Percentiles rank a stretch among this genome's conserved stretches.
phyloP scores from a whole-genome alignment of 2,113 vertebrate species.

The Oenanthe melanoleuca region DNA sequence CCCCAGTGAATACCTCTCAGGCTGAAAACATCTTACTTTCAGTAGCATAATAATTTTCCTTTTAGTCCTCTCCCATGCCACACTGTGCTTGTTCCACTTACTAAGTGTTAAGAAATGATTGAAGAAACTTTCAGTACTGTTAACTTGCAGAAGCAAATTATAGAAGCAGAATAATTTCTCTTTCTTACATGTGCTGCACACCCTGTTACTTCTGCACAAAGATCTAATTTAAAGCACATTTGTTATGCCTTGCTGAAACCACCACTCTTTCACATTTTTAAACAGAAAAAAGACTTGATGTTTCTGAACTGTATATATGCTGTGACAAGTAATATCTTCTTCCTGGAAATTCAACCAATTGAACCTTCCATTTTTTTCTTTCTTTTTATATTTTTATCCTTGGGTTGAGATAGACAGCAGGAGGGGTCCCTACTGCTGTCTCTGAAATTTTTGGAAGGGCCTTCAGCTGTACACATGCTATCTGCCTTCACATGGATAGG shows the following conservation, averaged over 20 bases:
- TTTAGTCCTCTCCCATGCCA: not conserved
- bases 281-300: not conserved
- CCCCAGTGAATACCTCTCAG: not conserved
- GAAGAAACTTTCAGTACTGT: not conserved
- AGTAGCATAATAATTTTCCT: not conserved
- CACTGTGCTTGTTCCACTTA: not conserved
- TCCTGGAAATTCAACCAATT: not conserved
- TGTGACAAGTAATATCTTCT: not conserved
- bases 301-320: not conserved
- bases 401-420: not conserved
- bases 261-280: not conserved
- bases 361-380: not conserved
- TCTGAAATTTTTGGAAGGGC: not conserved
- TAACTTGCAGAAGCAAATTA: slow-evolving; percentile 6
- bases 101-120: not conserved
- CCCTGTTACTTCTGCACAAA: slow-evolving; percentile 19
- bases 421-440: not conserved
- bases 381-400: not conserved
- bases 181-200: not conserved
- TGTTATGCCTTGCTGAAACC: slow-evolving; percentile 1
- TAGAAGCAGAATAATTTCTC: slow-evolving; percentile 9
- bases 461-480: not conserved
- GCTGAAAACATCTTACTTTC: not conserved
- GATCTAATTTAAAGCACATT: slow-evolving; percentile 12
- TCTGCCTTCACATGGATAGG: not conserved